A percentile compares a stretch with the other conserved stretches of the same genome.
Conservation (phyloP, 2,888 invertebrate genomes). For the Cheilosia pagana region DNA sequence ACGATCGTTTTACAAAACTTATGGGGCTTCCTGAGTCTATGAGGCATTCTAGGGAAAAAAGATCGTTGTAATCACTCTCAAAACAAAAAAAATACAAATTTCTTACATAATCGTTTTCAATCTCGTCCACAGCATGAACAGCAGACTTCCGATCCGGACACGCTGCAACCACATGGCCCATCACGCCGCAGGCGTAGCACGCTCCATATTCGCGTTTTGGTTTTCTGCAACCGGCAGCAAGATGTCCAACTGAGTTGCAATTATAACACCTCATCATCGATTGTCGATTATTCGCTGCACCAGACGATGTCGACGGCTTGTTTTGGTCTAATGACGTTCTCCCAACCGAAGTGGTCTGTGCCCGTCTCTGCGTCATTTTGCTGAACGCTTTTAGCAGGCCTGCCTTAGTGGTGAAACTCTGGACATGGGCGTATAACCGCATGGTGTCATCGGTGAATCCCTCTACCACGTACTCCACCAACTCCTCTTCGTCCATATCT, state of each 20-base stretch:
- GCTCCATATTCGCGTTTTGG: constrained; percentile 29
- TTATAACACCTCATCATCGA: constrained; percentile 1
- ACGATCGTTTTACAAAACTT: constrained; percentile 44
- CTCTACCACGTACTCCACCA: constrained; percentile 32
- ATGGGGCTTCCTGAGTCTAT: constrained; percentile 71
- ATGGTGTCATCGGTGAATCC: constrained; percentile 15
- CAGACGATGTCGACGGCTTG: not conserved
- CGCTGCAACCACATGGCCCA: not conserved
- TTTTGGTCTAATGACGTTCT: not conserved
- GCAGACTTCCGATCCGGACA: too few species aligned
- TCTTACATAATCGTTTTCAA: not conserved
- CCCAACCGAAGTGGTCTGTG: not conserved
- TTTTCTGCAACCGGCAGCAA: constrained; percentile 36
- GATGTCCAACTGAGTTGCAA: constrained; percentile 44
- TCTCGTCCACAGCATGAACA: not conserved
- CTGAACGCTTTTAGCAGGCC: constrained; percentile 2
- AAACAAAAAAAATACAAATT: constrained; percentile 4
- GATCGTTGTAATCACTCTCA: constrained; percentile 10
- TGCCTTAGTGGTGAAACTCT: constrained; percentile 8
- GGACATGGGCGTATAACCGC: constrained; percentile 11
- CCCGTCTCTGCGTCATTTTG: constrained; percentile 2
- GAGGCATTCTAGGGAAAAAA: constrained; percentile 61
- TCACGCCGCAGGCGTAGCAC: constrained; percentile 28
- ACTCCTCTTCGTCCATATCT: constrained; percentile 18
- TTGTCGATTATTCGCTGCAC: not conserved